Percentiles rank a stretch among this genome's conserved stretches.
Evolutionary conservation across 2,888 invertebrate species (phyloP).

Genomic region (Tribolium freemani): DNA sequence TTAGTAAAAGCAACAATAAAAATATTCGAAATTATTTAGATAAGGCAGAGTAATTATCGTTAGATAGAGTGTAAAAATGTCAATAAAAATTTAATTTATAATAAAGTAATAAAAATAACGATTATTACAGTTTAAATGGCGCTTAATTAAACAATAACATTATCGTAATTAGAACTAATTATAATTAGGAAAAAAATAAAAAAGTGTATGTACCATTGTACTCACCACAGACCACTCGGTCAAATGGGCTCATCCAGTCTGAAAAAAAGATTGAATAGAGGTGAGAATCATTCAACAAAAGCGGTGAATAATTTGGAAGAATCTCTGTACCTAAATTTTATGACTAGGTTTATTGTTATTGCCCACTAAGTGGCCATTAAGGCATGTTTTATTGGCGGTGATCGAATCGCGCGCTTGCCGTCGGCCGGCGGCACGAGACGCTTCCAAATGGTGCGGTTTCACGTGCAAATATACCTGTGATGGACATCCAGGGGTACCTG

Average conservation of each 20-base stretch:
- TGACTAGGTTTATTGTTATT: conserved; percentile 66
- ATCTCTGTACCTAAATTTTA: conserved; percentile 56
- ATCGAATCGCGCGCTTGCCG: conserved; percentile 45
- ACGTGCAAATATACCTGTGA: conserved; percentile 78
- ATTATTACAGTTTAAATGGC: conserved; percentile 9
- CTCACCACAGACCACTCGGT: conserved; percentile 95
- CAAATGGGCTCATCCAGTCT: conserved; percentile 97
- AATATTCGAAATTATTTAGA: conserved; percentile 12
- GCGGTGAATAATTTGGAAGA: conserved; percentile 27
- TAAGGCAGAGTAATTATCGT: conserved; percentile 6
- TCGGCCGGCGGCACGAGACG: conserved; percentile 12
- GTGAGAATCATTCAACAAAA: conserved; percentile 20
- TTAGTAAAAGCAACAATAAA: conserved; percentile 7
- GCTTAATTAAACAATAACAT: conserved; percentile 20
- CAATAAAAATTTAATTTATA: conserved; percentile 29
- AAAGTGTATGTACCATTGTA: conserved; percentile 84
- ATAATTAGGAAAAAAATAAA: conserved; percentile 66
- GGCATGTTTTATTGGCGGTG: conserved; percentile 64
- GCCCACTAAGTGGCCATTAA: conserved; percentile 65
- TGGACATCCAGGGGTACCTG: conserved; percentile 96
- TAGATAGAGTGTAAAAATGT: conserved; percentile 15
- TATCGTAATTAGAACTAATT: conserved; percentile 16
- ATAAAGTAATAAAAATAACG: conserved; percentile 19
- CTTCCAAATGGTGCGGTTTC: not conserved
- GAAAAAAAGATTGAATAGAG: conserved; percentile 71